Evolutionary conservation across 2,113 vertebrate species (phyloP).

Genomic region (Corythaixoides concolor): DNA sequence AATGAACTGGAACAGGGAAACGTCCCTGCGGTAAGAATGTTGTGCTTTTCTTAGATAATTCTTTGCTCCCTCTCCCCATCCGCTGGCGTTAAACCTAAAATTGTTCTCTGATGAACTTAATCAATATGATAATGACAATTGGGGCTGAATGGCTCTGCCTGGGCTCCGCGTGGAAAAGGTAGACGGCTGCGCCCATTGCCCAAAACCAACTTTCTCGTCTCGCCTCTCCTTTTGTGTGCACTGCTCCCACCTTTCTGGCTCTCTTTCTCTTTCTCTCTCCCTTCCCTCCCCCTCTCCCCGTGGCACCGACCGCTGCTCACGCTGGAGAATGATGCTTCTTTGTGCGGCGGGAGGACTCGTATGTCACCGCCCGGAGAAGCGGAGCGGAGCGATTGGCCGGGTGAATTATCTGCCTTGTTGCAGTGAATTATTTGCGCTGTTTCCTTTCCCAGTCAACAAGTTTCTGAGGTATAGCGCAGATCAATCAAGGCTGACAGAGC

Average conservation of each 20-base stretch:
- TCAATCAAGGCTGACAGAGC: constrained; percentile 91
- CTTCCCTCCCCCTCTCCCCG: constrained; percentile 46
- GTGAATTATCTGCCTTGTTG: constrained; percentile 82
- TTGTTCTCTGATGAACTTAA: constrained; percentile 96
- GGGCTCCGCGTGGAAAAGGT: constrained; percentile 66
- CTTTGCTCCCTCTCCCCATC: constrained; percentile 88
- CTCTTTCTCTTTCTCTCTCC: background rate
- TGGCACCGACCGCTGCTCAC: constrained; percentile 86
- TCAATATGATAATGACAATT: constrained; percentile 99
- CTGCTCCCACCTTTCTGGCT: constrained; percentile 48
- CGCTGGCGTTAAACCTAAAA: constrained; percentile 90
- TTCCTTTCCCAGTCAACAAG: constrained; percentile 89
- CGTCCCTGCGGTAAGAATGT: constrained; percentile 92
- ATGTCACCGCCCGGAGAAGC: constrained; percentile 81
- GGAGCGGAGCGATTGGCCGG: constrained; percentile 77
- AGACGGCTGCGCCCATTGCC: constrained; percentile 62
- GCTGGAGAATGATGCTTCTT: constrained; percentile 87
- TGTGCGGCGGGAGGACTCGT: constrained; percentile 79
- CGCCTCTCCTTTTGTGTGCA: constrained; percentile 64
- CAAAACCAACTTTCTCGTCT: constrained; percentile 74
- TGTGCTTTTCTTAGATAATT: constrained; percentile 96
- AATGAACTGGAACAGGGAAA: constrained; percentile 99
- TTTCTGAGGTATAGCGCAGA: constrained; percentile 87
- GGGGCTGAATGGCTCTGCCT: constrained; percentile 80
- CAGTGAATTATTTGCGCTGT: constrained; percentile 90